phyloP scores from a whole-genome alignment of 2,888 invertebrate genomes.

The Carpatolechia fugitivella region DNA sequence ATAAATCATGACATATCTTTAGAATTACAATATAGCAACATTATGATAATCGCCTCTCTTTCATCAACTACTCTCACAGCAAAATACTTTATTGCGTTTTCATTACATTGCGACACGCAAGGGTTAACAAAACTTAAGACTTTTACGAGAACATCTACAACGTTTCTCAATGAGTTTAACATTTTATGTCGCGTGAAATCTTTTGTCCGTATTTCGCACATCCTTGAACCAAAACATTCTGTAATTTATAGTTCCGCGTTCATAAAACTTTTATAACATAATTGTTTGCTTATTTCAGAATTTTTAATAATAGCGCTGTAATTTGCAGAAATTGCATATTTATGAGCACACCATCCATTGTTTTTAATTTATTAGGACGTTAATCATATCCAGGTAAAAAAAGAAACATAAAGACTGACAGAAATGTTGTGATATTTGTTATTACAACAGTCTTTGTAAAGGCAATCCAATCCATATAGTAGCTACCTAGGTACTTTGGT shows the following conservation, averaged over 20 bases:
- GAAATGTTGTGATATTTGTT: too few relatives aligned
- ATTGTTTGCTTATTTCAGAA: not conserved
- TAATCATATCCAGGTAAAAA: too few relatives aligned
- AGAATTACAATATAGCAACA: not conserved
- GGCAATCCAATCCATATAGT: too few relatives aligned
- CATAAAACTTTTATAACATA: not conserved
- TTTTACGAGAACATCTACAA: constrained; percentile 8
- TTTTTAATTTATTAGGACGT: not conserved
- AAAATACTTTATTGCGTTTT: constrained; percentile 7
- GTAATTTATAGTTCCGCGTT: not conserved
- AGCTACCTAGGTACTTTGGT: too few relatives aligned
- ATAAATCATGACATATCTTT: not conserved
- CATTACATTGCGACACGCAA: constrained; percentile 10
- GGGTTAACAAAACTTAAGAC: constrained; percentile 9
- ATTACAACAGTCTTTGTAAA: too few relatives aligned
- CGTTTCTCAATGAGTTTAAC: constrained; percentile 6
- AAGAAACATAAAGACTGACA: too few relatives aligned
- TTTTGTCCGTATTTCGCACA: constrained; percentile 5
- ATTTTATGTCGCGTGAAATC: constrained; percentile 3
- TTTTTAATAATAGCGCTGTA: not conserved
- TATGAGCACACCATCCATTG: not conserved
- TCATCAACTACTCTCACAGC: not conserved
- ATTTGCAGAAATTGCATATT: not conserved
- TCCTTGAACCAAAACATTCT: not conserved
- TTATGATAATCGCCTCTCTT: not conserved